Base-by-base conservation (phyloP, 2,113 vertebrate species). In the Notothenia coriiceps region DNA sequence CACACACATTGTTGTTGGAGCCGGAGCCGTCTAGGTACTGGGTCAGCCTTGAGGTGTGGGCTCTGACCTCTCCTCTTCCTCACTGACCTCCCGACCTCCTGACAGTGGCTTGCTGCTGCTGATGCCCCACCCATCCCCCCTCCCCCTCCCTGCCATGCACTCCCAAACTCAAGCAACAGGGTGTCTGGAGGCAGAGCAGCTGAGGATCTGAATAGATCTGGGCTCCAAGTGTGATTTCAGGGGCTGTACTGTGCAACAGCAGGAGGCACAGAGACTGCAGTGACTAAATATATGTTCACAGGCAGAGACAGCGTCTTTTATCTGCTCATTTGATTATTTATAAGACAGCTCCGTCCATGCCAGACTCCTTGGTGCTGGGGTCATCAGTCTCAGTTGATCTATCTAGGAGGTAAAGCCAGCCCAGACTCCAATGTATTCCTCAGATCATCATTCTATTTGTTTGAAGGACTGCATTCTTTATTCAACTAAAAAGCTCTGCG, bases 251-350 rank as follows among this genome's bases (percentile, higher is more conserved):
- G 82, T 82, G n/a, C 40, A 73, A 67, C 55, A 80, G 79, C 77
- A 74, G 79, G 70, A 80, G 72, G 63, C 72, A 80, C 75, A 75
- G 79, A 63, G 61, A 61, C 70, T 57, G 78, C 54, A 62, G 57
- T 0, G 52, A 83, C 89, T 91, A 93, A 91, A 93, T 92, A 89
- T 91, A 91, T 61, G 25, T 55, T 80, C n/a, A 63, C 51, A 62
- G 66, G 57, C 80, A 83, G 62, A 77, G 66, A 77, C 56, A n/a
- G n/a, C 20, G 11, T 82, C 68, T 88, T 89, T 88, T 86, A 88
- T 92, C 85, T 88, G 75, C 55, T 57, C 44, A 60, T 82, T 92
- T 82, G 80, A 91, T 93, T 85, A 94, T 93, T 92, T 69, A 94
- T 87, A 46, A 17, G 67, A 86, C 88, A 72, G 72, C 70, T 86